phyloP scores from a whole-genome alignment of 1,140 invertebrate genomes.

The Leucophenga varia region DNA sequence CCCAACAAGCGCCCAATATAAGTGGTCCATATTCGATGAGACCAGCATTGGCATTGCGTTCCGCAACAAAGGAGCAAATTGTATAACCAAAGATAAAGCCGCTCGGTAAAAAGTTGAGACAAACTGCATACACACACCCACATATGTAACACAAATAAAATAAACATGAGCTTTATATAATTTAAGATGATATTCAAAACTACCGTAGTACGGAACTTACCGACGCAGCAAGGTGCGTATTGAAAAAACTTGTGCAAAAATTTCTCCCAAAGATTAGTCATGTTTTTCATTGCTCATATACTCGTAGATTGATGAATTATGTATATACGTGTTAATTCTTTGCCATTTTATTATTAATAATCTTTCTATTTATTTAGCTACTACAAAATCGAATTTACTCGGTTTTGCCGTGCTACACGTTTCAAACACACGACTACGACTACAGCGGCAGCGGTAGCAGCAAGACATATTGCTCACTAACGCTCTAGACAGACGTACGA shows the following conservation, averaged over 20 bases:
- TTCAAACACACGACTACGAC: slow-evolving; percentile 9
- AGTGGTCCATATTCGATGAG: slow-evolving; percentile 41
- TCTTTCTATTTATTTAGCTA: too few species aligned
- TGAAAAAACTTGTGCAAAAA: slow-evolving; percentile 39
- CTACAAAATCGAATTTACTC: background rate
- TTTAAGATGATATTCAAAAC: background rate
- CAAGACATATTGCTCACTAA: too few species aligned
- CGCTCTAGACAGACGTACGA: too few species aligned
- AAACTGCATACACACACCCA: slow-evolving; percentile 21
- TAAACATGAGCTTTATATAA: background rate
- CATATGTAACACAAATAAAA: background rate
- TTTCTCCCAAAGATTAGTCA: slow-evolving; percentile 41
- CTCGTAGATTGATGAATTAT: background rate
- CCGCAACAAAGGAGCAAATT: slow-evolving; percentile 40
- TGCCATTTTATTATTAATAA: slow-evolving; percentile 23
- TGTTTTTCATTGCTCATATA: slow-evolving; percentile 12
- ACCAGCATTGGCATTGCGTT: slow-evolving; percentile 21
- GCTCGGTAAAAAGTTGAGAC: slow-evolving; percentile 41
- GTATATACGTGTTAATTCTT: slow-evolving; percentile 1
- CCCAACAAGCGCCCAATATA: slow-evolving; percentile 37
- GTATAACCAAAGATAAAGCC: slow-evolving; percentile 50
- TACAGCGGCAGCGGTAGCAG: slow-evolving; percentile 7
- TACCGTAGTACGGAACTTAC: slow-evolving; percentile 24
- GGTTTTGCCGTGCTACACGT: background rate
- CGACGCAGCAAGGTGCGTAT: slow-evolving; percentile 46